These are phyloP conservation scores for Drosophila tripunctata DNA, from an alignment of 2,888 invertebrate genomes.

Conservation along the genomic window DNA sequence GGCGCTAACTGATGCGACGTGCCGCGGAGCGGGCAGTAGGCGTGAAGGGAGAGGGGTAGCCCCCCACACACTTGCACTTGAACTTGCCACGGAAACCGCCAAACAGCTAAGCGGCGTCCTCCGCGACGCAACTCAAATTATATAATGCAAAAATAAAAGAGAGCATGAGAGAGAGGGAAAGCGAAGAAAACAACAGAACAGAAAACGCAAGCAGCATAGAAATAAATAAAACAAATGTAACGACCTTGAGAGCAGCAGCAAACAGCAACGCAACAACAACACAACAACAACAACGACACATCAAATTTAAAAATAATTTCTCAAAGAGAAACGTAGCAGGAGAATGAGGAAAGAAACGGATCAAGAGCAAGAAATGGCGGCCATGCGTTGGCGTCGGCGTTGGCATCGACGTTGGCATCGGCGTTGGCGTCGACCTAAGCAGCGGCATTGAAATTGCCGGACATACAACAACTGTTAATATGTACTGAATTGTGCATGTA, in stretches of 20 bases:
- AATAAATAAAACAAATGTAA: slow-evolving; percentile 74
- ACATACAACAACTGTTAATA: slow-evolving; percentile 20
- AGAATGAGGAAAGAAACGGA: slow-evolving; percentile 52
- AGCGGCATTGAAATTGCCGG: slow-evolving; percentile 62
- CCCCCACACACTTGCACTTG: slow-evolving; percentile 65
- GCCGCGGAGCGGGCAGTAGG: background rate
- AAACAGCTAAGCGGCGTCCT: slow-evolving; percentile 41
- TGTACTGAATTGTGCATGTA: background rate
- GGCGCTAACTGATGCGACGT: background rate
- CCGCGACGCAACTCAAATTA: slow-evolving; percentile 63
- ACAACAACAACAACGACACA: slow-evolving; percentile 34
- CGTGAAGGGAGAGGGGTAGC: background rate
- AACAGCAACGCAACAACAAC: slow-evolving; percentile 35
- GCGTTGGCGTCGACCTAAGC: slow-evolving; percentile 28
- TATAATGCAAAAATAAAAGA: slow-evolving; percentile 60
- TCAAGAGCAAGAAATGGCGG: slow-evolving; percentile 67
- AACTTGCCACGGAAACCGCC: slow-evolving; percentile 70
- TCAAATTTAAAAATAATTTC: slow-evolving; percentile 77
- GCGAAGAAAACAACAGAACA: slow-evolving; percentile 20
- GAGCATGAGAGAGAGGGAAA: too few relatives aligned
- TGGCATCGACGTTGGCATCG: slow-evolving; percentile 17
- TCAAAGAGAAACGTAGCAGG: slow-evolving; percentile 52
- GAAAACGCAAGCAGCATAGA: slow-evolving; percentile 39
- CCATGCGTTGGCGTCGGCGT: slow-evolving; percentile 51
- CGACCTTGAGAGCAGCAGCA: slow-evolving; percentile 63